phyloP scores from a whole-genome alignment of 1,140 invertebrate genomes.

The Papilio polyxenes region DNA sequence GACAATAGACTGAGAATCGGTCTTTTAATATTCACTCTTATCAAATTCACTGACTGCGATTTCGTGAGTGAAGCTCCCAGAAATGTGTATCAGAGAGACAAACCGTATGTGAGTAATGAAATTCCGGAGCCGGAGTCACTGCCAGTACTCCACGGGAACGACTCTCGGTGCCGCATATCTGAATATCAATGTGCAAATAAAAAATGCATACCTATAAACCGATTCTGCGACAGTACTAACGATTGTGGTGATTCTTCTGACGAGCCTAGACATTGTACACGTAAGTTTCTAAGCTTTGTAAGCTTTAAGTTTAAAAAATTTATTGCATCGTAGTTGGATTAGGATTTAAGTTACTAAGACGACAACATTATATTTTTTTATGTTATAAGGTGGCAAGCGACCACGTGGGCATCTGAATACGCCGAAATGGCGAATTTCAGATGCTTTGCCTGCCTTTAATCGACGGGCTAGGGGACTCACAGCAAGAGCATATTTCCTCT shows the following conservation, averaged over 20 bases:
- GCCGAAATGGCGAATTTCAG: no score
- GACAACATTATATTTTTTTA: no score
- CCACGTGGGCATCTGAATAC: no score
- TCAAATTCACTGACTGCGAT: conserved; percentile 64
- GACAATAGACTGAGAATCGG: conserved; percentile 50
- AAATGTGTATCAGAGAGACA: conserved; percentile 57
- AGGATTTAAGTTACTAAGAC: no score
- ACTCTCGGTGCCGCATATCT: conserved; percentile 85
- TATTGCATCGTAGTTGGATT: neutral
- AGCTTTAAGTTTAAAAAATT: neutral
- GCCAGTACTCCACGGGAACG: conserved; percentile 69
- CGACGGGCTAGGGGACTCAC: no score
- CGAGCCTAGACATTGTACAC: conserved; percentile 91
- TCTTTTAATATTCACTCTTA: conserved; percentile 53
- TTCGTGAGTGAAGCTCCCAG: conserved; percentile 60
- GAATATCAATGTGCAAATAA: conserved; percentile 91
- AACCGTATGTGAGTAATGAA: conserved; percentile 50
- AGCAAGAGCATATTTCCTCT: no score
- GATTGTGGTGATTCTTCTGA: conserved; percentile 93
- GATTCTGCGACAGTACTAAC: conserved; percentile 90
- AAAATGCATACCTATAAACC: conserved; percentile 89
- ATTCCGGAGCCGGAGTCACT: conserved; percentile 67
- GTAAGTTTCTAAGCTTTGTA: conserved; percentile 82
- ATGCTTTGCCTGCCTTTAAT: no score
- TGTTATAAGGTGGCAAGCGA: no score